These are phyloP conservation scores for Norana najaformis DNA, from an alignment of 2,888 invertebrate genomes.

Conservation along the genomic window DNA sequence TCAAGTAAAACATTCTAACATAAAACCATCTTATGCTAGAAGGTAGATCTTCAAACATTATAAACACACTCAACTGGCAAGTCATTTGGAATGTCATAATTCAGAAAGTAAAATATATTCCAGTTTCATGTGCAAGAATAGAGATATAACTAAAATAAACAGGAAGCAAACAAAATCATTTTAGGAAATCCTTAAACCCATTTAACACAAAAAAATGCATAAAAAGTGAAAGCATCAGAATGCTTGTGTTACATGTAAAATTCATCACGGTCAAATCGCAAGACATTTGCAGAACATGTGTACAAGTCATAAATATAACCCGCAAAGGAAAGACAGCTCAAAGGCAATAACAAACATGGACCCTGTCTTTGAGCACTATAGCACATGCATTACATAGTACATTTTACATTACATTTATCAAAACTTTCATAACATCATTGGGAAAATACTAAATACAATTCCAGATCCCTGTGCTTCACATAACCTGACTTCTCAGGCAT, in stretches of 20 bases:
- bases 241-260: constrained; percentile 13
- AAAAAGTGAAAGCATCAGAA: background rate
- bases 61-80: background rate
- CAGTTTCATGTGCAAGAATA: background rate
- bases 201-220: background rate
- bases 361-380: constrained; percentile 1
- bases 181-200: constrained; percentile 2
- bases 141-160: constrained; percentile 2
- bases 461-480: background rate
- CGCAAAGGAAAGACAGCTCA: background rate
- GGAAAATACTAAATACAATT: background rate
- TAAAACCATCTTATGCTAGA: no score
- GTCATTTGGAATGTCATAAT: background rate
- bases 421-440: background rate
- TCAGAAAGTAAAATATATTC: constrained; percentile 13
- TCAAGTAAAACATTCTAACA: background rate
- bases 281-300: no score
- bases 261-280: background rate
- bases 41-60: no score
- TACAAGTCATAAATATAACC: background rate
- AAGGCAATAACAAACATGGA: constrained; percentile 7
- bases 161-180: background rate
- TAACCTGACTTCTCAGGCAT: no score
- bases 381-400: background rate
- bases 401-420: no score